Evolutionary conservation across 2,113 vertebrate genomes (phyloP).

Genomic region (Dipodomys ordii): DNA sequence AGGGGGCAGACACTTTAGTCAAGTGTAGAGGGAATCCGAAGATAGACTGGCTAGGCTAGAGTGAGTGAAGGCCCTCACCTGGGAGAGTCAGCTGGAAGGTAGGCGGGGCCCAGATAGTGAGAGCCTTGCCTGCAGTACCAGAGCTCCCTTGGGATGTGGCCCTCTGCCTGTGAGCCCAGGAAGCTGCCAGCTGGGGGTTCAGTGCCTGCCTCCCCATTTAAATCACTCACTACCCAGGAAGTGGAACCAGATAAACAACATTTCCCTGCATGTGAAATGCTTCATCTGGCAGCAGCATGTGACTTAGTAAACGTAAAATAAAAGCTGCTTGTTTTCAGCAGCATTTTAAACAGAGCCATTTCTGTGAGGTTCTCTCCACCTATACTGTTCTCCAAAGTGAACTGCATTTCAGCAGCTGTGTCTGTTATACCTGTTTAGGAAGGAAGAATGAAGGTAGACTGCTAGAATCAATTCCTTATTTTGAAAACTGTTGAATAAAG

Average conservation of each 20-base stretch:
- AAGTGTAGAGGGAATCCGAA: neutral
- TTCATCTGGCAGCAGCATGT: no score
- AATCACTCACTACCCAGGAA: no score
- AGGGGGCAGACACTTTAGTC: no score
- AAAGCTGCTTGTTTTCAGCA: neutral
- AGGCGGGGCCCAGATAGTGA: neutral
- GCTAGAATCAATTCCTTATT: neutral
- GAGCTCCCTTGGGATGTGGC: neutral
- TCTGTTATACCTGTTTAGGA: neutral
- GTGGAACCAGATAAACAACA: no score
- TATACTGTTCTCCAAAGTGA: neutral
- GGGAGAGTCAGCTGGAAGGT: neutral
- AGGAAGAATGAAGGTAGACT: neutral
- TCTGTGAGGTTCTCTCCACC: neutral
- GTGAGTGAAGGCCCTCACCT: neutral
- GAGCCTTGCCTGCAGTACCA: neutral
- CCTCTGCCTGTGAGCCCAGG: no score
- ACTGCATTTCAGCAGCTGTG: neutral
- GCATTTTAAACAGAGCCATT: conserved; percentile 12
- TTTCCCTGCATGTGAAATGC: neutral
- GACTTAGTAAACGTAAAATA: neutral
- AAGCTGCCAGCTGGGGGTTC: no score
- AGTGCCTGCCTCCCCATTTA: no score
- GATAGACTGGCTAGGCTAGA: neutral
- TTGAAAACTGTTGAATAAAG: conserved; percentile 6